Evolutionary conservation across 2,113 vertebrate genomes (phyloP).

Genomic region (Todiramphus saurophagus): DNA sequence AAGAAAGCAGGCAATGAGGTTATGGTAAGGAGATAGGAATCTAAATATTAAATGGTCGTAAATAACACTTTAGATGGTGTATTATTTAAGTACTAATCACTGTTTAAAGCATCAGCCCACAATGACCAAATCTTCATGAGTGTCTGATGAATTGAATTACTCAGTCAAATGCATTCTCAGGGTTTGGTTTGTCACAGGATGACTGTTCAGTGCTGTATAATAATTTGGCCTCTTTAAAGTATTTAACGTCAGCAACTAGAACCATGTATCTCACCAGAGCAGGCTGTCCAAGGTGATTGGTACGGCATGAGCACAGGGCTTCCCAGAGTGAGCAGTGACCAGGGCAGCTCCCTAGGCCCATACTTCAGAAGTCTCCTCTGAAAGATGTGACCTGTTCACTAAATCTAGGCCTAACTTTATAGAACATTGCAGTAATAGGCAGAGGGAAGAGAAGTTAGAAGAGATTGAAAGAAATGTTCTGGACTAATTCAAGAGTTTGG

Average conservation of each 20-base stretch:
- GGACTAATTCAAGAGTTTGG: background rate
- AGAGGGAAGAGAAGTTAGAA: background rate
- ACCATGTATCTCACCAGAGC: fast-evolving
- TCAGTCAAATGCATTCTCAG: fast-evolving
- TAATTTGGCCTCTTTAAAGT: background rate
- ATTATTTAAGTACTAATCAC: background rate
- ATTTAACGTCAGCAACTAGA: background rate
- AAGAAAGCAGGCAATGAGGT: background rate
- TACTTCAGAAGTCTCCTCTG: background rate
- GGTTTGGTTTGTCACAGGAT: background rate
- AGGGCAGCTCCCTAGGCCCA: background rate
- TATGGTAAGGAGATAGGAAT: background rate
- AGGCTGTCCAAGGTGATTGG: background rate
- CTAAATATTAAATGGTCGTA: background rate
- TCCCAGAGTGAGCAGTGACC: fast-evolving
- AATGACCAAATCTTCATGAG: fast-evolving
- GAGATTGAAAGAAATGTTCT: background rate
- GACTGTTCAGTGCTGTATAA: background rate
- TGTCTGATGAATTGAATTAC: background rate
- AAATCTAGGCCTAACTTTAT: background rate
- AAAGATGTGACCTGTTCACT: background rate
- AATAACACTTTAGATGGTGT: too few relatives aligned
- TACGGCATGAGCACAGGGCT: fast-evolving
- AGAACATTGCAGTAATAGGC: background rate
- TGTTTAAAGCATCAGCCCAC: background rate